Conservation (phyloP, 2,888 invertebrate genomes). For the Caenorhabditis afra region DNA sequence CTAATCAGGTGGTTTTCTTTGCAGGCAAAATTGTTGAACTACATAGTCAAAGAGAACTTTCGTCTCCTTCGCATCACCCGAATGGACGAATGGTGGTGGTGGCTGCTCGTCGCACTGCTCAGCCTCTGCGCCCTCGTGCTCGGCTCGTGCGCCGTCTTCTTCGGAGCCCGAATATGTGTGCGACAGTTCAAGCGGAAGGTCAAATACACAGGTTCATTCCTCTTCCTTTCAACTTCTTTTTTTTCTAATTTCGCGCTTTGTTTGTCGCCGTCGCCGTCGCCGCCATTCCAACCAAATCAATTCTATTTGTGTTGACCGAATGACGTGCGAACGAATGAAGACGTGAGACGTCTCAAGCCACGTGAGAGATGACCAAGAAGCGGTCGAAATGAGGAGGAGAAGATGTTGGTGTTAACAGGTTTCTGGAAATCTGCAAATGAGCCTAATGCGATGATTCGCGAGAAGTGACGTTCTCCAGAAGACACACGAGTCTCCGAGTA, state of each 20-base stretch:
- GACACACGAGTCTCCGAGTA: too few species aligned
- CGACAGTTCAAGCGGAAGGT: constrained; percentile 38
- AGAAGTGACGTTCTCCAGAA: too few species aligned
- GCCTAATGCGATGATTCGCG: too few species aligned
- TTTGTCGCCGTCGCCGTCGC: neutral
- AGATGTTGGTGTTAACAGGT: too few species aligned
- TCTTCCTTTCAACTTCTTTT: too few species aligned
- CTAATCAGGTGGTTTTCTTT: constrained; percentile 13
- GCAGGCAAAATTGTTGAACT: constrained; percentile 55
- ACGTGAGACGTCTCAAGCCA: constrained; percentile 2
- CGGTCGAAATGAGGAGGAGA: neutral
- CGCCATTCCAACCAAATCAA: neutral
- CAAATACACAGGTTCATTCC: constrained; percentile 58
- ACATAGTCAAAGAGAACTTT: constrained; percentile 45
- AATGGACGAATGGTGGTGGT: constrained; percentile 64
- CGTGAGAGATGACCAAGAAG: neutral
- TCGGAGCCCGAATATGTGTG: constrained; percentile 51
- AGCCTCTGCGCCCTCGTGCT: constrained; percentile 39
- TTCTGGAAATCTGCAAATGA: neutral
- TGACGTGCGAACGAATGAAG: constrained; percentile 7
- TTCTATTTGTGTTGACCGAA: constrained; percentile 10
- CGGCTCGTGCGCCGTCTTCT: constrained; percentile 38
- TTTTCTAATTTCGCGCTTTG: neutral
- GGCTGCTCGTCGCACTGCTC: constrained; percentile 47
- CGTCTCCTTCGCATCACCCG: constrained; percentile 44